Evolutionary conservation across 2,888 invertebrate genomes (phyloP), one percentile per base, ranked within the genome.

Genomic region (Cynaeus angustus): DNA sequence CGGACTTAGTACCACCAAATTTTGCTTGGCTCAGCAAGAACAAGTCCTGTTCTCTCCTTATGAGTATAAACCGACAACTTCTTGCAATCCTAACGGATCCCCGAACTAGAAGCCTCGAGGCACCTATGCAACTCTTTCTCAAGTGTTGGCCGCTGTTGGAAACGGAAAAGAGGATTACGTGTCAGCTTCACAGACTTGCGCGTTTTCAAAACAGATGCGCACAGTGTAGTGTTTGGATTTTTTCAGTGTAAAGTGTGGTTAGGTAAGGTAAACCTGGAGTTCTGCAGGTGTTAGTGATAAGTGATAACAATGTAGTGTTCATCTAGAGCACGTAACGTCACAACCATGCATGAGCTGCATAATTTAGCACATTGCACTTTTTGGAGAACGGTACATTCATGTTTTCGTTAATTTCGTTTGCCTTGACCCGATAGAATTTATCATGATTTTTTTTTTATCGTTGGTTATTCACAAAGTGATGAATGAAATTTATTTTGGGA

Each of bases 281-380:
- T 30, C 45, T 43, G 6, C 62, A 62, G 62, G 52, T 50, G 50
- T 61, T 30, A 50, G 62, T 62, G 62, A 50, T 65, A 65, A 65
- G 65, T 65, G 65, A 64, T 64, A 62, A 46, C 5, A 16, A 59
- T 53, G 53, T 52, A 62, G 38, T 65, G 53, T 41, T 53, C 45
- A 45, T 43, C 33, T 3, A 9, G 30, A 53, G 45, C 55, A 53
- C 53, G 45, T 65, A 65, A 65, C 65, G 28, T 45, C 53, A 65
- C 65, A 26, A 45, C 55, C 30, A 65, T 65, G 65, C 65, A 65
- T 62, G 62, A 62, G 62, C 41, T 41, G 62, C 52, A 26, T 45
- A 45, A 37, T 55, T 33, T 65, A 53, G 65, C 65, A 65, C 65
- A 45, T 65, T 14, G 65, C 65, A 65, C 65, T 53, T 21, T 12